phyloP scores from a whole-genome alignment of 2,113 vertebrate genomes.

The Corydoras sp. region DNA sequence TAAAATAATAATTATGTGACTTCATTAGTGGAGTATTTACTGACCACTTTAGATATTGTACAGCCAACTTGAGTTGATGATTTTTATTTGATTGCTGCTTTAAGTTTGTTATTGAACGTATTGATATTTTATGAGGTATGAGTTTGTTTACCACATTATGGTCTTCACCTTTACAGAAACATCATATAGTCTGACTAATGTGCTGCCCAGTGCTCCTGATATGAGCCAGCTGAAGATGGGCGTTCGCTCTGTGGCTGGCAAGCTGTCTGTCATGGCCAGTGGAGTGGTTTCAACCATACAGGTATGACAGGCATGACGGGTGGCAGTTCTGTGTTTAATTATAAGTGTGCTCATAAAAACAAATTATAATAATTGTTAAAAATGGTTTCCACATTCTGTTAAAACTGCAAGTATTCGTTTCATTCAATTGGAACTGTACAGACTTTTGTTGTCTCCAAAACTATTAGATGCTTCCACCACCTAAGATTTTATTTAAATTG shows the following conservation, averaged over 20 bases:
- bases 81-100: no score
- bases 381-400: no score
- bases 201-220: slow-evolving; percentile 83
- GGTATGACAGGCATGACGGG: slow-evolving; percentile 59
- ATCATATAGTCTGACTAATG: slow-evolving; percentile 75
- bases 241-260: slow-evolving; percentile 85
- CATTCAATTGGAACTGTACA: no score
- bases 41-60: no score
- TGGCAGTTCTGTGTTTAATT: background rate
- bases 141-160: background rate
- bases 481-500: background rate
- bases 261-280: slow-evolving; percentile 89
- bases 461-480: no score
- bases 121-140: no score
- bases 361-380: no score
- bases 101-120: no score
- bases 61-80: no score
- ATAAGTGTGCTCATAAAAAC: background rate
- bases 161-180: slow-evolving; percentile 48
- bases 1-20: background rate
- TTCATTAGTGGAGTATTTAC: background rate
- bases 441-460: background rate
- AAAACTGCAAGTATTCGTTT: no score
- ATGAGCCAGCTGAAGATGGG: slow-evolving; percentile 90
- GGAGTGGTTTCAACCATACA: slow-evolving; percentile 91